A percentile compares a stretch with the other conserved stretches of the same genome.
Conservation (phyloP, 2,888 invertebrate species). For the Aphodius granarius region DNA sequence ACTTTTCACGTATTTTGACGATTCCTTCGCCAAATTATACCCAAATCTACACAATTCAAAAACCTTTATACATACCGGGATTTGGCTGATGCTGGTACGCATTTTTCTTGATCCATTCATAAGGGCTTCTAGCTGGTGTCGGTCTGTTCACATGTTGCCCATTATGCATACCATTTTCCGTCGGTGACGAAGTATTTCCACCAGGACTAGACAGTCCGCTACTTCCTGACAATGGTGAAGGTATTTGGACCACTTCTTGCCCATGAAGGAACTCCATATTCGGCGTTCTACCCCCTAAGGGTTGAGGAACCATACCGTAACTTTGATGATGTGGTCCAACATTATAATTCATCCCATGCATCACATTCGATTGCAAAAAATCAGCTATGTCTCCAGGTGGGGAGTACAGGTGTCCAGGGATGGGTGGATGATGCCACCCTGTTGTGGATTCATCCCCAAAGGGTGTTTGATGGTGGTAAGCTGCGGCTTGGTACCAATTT, state of each 20-base stretch:
- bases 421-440: slow-evolving; percentile 3
- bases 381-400: not conserved
- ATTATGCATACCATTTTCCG: slow-evolving; percentile 42
- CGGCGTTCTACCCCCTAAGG: slow-evolving; percentile 31
- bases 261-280: slow-evolving; percentile 42
- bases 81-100: slow-evolving; percentile 83
- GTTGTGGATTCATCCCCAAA: slow-evolving; percentile 39
- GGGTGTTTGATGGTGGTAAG: slow-evolving; percentile 41
- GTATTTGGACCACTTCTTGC: slow-evolving; percentile 48
- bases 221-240: slow-evolving; percentile 63
- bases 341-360: not conserved
- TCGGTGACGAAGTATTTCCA: slow-evolving; percentile 48
- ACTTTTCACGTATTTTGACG: too few relatives aligned
- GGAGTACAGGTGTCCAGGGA: not conserved
- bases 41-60: too few relatives aligned
- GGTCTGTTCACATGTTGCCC: slow-evolving; percentile 57
- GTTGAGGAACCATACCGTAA: slow-evolving; percentile 42
- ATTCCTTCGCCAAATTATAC: too few relatives aligned
- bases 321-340: slow-evolving; percentile 2
- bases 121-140: slow-evolving; percentile 77
- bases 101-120: slow-evolving; percentile 92
- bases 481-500: slow-evolving; percentile 58
- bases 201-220: slow-evolving; percentile 66
- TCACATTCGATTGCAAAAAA: slow-evolving; percentile 2
- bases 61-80: slow-evolving; percentile 65